A percentile compares a stretch with the other conserved stretches of the same genome.
Conservation (phyloP, 2,888 invertebrate species). For the Calameuta idolon region DNA sequence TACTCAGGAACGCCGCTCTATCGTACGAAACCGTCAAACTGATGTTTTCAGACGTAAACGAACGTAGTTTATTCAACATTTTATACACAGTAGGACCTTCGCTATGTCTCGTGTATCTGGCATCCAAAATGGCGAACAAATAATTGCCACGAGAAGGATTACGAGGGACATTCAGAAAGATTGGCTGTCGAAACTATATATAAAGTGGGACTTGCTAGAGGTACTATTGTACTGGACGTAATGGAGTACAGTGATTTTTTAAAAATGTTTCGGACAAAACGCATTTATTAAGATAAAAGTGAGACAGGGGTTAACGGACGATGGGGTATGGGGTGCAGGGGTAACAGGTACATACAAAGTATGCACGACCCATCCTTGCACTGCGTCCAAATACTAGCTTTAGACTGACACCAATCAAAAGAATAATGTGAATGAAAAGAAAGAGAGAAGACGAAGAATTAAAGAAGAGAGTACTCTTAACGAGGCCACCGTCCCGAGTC, state of each 20-base stretch:
- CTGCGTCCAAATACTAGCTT: slow-evolving; percentile 64
- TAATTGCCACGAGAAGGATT: slow-evolving; percentile 11
- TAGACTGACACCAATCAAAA: slow-evolving; percentile 64
- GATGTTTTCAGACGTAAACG: neutral
- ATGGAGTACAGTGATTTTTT: neutral
- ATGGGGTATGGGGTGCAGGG: neutral
- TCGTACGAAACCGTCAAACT: neutral
- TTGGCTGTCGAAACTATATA: slow-evolving; percentile 26
- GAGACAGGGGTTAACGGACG: neutral
- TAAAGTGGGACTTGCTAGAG: neutral
- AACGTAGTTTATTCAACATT: neutral
- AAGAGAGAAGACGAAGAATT: slow-evolving; percentile 3
- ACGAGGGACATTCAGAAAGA: slow-evolving; percentile 25
- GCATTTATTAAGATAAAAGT: neutral
- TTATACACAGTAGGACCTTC: neutral
- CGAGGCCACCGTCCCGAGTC: slow-evolving; percentile 35
- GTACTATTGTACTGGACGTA: neutral
- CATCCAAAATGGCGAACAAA: neutral
- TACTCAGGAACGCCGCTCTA: neutral
- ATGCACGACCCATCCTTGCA: slow-evolving; percentile 63
- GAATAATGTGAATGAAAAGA: slow-evolving; percentile 19
- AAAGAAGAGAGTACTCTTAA: slow-evolving; percentile 18
- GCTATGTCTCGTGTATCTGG: neutral
- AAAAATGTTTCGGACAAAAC: neutral
- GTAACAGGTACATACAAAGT: slow-evolving; percentile 32